Evolutionary conservation across 64 coral and sea anemone species (phyloP), one percentile per base, ranked within the genome.

Genomic region (Stylophora pistillata): DNA sequence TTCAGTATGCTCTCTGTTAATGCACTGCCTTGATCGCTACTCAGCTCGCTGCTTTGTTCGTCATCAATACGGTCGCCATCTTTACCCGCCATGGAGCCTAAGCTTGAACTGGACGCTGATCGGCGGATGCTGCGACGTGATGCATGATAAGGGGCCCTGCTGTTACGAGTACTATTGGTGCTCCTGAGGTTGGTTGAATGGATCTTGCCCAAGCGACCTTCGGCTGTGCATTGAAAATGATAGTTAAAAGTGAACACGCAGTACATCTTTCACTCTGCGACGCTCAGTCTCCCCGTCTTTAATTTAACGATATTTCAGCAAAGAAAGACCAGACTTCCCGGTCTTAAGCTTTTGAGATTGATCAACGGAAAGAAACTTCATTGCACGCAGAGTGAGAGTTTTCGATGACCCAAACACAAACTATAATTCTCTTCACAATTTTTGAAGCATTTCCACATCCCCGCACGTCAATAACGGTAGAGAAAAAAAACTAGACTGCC

Each of bases 51-150:
- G 34, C 80, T 84, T 1, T 15, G 80, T 14, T 84, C 80, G 4
- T 84, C 80, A 55, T 84, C 80, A n/a, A 25, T 25, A 25, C 62
- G 62, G 62, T 52, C 80, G 60, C 80, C 60, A 69, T 84, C 94
- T 78, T 85, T 95, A 56, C 75, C 82, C 30, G 86, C 60, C 73
- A 86, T 73, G 18, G 90, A 72, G 17, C 73, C 91, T 7, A 95
- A 80, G 41, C 79, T 92, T 56, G 73, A 92, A 76, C 94, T 95
- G 7, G 94, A 95, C 6, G 59, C 86, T 3, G 90, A 95, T 57
- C 90, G 88, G 26, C 63, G 74, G 17, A 95, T 74, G 73, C 79
- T 79, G 27, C 81, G 75, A 68, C 79, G 66, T 90, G 79, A 92
- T 60, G 94, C 34, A 13, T 88, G 78, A 87, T 95, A 95, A 47